Base-by-base conservation (phyloP, 92 coral and sea anemone species). In the Diadumene lineata region DNA sequence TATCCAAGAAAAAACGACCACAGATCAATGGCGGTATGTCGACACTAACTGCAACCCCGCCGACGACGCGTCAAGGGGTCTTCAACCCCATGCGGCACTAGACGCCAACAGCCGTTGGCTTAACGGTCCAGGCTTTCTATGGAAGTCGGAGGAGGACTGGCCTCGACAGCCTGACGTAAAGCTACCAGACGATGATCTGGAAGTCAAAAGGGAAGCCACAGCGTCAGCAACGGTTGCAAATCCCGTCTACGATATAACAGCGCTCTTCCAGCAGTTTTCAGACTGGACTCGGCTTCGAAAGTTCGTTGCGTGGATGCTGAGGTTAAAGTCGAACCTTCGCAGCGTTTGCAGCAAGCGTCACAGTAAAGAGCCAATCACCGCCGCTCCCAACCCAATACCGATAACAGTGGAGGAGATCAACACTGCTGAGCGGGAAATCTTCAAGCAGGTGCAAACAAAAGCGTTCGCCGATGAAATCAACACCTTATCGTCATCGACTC, bases 341-440 rank as follows among this genome's bases (percentile, higher is more conserved):
- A 31, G 57, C 9, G 25, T 26, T 27, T 71, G 69, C 75, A 66
- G 55, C 51, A 73, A 66, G 67, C 74, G 67, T 31, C 69, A 43
- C 25, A 24, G 32, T 50, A 70, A 61, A 22, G 43, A 63, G 33
- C 21, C 65, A 16, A 32, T 72, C 0, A 60, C 50, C 0, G 22
- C 53, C 33, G 21, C 31, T 1, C 8, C 79, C 46, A 43, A 50
- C n/a, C 19, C 70, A 13, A 27, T 23, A 15, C 78, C 84, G 48
- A 68, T 78, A 76, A 78, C 86, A 26, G 72, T 82, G 10, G 73
- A 76, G 71, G 74, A 82, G 50, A 69, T 82, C 77, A 67, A 74
- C 50, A 44, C 21, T 26, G 70, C 82, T 33, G 82, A 82, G 33
- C 24, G 57, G 50, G 82, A 76, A 76, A 31, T 82, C 50, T 34